phyloP scores from a whole-genome alignment of 2,797 vertebrate species.

The Oreonectes daqikongensis region DNA sequence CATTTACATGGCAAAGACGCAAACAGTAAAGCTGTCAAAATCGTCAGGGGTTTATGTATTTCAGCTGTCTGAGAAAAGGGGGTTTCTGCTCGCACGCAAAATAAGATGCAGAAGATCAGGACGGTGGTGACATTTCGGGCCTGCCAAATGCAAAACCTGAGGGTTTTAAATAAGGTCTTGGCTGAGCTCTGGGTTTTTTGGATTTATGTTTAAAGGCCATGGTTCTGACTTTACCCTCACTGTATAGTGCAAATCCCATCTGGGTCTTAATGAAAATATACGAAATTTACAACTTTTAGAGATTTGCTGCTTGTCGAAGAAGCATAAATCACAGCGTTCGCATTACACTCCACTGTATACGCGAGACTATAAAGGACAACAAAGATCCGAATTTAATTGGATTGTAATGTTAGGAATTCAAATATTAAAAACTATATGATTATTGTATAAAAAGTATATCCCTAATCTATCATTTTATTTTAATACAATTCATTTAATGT shows the following conservation, averaged over 20 bases:
- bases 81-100: slow-evolving; percentile 32
- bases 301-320: neutral
- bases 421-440: too few species aligned
- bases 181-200: slow-evolving; percentile 19
- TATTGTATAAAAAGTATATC: too few species aligned
- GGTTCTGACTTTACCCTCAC: slow-evolving; percentile 1
- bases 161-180: slow-evolving; percentile 35
- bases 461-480: too few species aligned
- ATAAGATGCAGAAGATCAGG: slow-evolving; percentile 44
- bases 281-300: neutral
- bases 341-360: neutral
- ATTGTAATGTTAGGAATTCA: too few species aligned
- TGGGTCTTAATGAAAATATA: slow-evolving; percentile 5
- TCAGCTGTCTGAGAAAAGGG: neutral
- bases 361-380: too few species aligned
- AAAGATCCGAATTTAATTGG: too few species aligned
- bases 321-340: neutral
- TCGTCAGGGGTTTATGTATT: slow-evolving; percentile 40
- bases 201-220: slow-evolving; percentile 26
- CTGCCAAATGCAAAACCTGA: slow-evolving; percentile 37
- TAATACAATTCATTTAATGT: too few species aligned
- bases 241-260: slow-evolving; percentile 5
- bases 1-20: slow-evolving; percentile 9
- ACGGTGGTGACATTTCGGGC: slow-evolving; percentile 41
- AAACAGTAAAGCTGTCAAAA: slow-evolving; percentile 2